Evolutionary conservation across 1,140 invertebrate species (phyloP), one percentile per base, ranked within the genome.

Genomic region (Scaptomyza hsui): DNA sequence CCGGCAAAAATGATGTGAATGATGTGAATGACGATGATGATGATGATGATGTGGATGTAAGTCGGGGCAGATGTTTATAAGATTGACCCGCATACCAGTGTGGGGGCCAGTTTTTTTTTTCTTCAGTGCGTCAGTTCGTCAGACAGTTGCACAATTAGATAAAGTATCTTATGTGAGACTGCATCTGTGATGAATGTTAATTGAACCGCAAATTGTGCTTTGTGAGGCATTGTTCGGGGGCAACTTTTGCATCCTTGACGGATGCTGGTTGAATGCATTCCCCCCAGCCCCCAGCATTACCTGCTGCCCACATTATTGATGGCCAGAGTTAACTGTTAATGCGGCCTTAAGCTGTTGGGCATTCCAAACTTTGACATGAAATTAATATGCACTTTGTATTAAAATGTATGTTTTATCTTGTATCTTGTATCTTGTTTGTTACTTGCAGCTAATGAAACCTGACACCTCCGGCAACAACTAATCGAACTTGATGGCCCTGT

Each of bases 151-250:
- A 77, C 80, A 86, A 80, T 80, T 76, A 86, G 81, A 80, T 80
- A 68, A 73, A 74, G 73, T 61, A 73, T 85, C 72, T 69, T 67
- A 64, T 80, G n/a, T n/a, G n/a, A n/a, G 63, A 51, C 65, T 82
- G 79, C 79, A 72, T n/a, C 75, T 85, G 75, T 86, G 73, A 77
- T 86, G 81, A 76, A 76, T 86, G 77, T 81, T 86, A 85, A 85
- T 85, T 86, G 77, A 86, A 74, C 69, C 68, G 44, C 68, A 51
- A 61, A 44, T 72, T 51, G 61, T 62, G 61, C 70, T 88, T 74
- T 71, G 59, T 71, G 59, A 63, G 73, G 78, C 49, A 77, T 77
- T 73, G 55, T 73, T 80, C 37, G 47, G 48, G 56, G 49, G 16
- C 32, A 37, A 32, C 56, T 49, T 9, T 45, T 44, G 48, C 53